Conservation (phyloP, 1,140 invertebrate genomes). For the Musca vetustissima region DNA sequence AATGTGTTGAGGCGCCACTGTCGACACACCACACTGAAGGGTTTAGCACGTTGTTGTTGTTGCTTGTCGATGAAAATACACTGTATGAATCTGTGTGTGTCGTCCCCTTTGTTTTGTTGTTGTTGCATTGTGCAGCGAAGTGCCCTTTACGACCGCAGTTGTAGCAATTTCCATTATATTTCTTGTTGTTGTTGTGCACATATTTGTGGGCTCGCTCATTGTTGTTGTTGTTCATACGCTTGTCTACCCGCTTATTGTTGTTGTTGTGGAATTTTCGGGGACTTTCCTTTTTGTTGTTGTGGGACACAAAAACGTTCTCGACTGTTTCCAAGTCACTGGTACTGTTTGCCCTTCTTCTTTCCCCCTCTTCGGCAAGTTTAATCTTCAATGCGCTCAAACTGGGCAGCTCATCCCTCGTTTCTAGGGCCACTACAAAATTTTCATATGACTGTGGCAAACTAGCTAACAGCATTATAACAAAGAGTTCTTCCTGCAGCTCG, state of each 20-base stretch:
- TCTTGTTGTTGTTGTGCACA: not conserved
- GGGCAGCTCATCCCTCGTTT: constrained; percentile 26
- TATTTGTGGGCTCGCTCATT: not conserved
- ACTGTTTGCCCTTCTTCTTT: constrained; percentile 13
- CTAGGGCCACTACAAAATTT: constrained; percentile 30
- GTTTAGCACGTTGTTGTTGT: not conserved
- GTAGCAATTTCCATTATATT: not conserved
- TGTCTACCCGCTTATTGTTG: too few species aligned
- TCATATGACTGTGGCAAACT: constrained; percentile 21
- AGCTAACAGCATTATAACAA: constrained; percentile 19
- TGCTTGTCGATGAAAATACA: not conserved
- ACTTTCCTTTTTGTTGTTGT: not conserved
- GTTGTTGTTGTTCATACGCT: not conserved
- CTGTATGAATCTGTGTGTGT: not conserved
- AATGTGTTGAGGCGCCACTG: constrained; percentile 26
- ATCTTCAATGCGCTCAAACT: constrained; percentile 15
- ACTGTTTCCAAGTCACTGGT: not conserved
- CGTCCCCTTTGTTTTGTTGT: not conserved
- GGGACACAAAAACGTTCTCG: not conserved
- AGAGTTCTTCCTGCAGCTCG: constrained; percentile 25
- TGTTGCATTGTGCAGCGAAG: not conserved
- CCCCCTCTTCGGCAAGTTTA: constrained; percentile 25
- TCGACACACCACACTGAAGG: constrained; percentile 25
- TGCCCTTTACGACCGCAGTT: not conserved
- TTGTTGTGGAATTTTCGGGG: not conserved